Base-by-base conservation (phyloP, 2,888 invertebrate genomes). In the Cephalotes varians region DNA sequence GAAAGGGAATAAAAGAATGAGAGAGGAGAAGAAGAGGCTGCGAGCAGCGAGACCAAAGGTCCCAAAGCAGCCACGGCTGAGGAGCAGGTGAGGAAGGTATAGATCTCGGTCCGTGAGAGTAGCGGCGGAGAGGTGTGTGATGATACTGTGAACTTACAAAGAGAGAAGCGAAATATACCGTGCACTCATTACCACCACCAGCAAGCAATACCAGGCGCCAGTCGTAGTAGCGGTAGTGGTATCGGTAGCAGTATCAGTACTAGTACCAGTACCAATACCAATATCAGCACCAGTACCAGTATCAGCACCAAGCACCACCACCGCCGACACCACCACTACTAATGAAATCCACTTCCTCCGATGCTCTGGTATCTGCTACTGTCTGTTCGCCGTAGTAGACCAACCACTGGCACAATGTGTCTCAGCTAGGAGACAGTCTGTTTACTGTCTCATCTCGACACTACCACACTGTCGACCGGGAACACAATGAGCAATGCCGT, bases 141-240 rank as follows among this genome's bases (percentile, higher is more conserved):
- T 83, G 87, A 64, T 83, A 88, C 83, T 85, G 81, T 65, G 85
- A 86, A 85, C 85, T 85, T 85, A 86, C 87, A 88, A 86, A 88
- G 88, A 88, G 88, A 88, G 87, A 83, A 82, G 87, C 83, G 81
- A 87, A 83, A 87, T 89, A 88, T 88, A 87, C 82, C 87, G 83
- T 83, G 88, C 83, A 62, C 67, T 87, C 77, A 56, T 81, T 84
- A 65, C 86, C 72, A 77, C 58, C 65, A 76, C 67, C 79, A n/a
- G 72, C 34, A 2, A 47, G 54, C 58, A 40, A 6, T 51, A 34
- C 12, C 34, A 73, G 28, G 21, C 40, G 49, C 40, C 44, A 58
- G 31, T 31, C 21, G 34, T 31, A 80, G 5, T 34, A 58, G 34
- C 58, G 51, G 1, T 51, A 47, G 6, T 44, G 28, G 31, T 25